Evolutionary conservation across 2,797 vertebrate genomes (phyloP), one percentile per base, ranked within the genome.

Genomic region (Acestrorhynchus altus): DNA sequence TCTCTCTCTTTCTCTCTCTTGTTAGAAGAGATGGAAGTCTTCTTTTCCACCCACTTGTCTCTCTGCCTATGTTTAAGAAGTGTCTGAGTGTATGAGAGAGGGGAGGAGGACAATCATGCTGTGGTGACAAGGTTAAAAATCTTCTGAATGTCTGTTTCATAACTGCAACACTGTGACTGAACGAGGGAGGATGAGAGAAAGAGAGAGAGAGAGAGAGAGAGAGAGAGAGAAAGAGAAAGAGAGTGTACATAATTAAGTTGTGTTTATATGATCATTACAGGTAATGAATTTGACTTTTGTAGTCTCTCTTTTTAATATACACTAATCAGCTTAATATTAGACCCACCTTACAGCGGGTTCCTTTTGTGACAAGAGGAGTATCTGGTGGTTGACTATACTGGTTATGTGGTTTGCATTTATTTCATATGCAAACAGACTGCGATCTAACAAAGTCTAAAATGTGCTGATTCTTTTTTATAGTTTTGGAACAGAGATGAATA

Each of bases 1-100:
- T 80, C 78, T 72, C 61, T 44, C 83, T 61, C 77, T 49, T 40
- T 74, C 69, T 40, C 64, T n/a, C n/a, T n/a, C n/a, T n/a, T n/a
- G n/a, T n/a, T 28, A 61, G 31, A 40, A 77, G 44, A 67, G 65
- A 69, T 64, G 24, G 22, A 52, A 51, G 59, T 77, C 47, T 56
- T 65, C 40, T 26, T 49, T 56, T 61, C 22, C 47, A 51, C 54
- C 52, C 46, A 35, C 66, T 70, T 64, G 57, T 72, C 77, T 74
- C 59, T 68, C 65, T 81, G 52, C 35, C 51, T 60, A 28, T 69
- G 47, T 75, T 52, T 79, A 26, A 49, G 42, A 80, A 72, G 57
- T 39, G 24, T 47, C 64, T 51, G 31, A 13, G 39, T 52, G 35
- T 44, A 5, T 46, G n/a, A 69, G n/a, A 69, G 39, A 70, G 59